Conservation (phyloP, 92 coral and sea anemone species). For the Metridium senile region DNA sequence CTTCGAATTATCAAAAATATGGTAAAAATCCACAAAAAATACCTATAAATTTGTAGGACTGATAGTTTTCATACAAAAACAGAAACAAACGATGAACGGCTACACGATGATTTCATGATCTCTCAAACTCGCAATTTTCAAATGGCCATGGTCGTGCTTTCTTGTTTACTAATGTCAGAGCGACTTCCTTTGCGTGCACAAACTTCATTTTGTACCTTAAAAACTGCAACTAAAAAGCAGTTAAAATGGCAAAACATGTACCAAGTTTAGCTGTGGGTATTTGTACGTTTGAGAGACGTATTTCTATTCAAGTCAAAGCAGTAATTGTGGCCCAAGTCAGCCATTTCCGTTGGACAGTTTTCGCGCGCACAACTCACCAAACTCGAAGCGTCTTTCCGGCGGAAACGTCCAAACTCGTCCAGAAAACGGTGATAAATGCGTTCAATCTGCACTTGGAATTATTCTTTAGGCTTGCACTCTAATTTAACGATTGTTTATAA, state of each 20-base stretch:
- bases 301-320: not conserved
- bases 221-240: not conserved
- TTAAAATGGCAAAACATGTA: not conserved
- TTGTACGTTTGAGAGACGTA: not conserved
- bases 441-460: not conserved
- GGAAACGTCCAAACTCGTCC: conserved; percentile 47
- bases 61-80: no score
- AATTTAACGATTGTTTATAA: not conserved
- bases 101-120: not conserved
- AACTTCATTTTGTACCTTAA: not conserved
- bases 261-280: not conserved
- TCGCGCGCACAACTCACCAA: conserved; percentile 42
- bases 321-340: not conserved
- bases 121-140: not conserved
- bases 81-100: not conserved
- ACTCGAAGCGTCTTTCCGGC: conserved; percentile 58
- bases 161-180: not conserved
- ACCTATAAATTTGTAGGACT: no score
- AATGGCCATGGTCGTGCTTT: not conserved
- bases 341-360: conserved; percentile 34
- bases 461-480: conserved; percentile 1
- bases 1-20: no score
- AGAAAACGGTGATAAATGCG: conserved; percentile 8
- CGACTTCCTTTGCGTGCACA: not conserved
- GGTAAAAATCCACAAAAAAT: no score